Conservation (phyloP, 2,797 vertebrate genomes). For the Silurus lanzhouensis region DNA sequence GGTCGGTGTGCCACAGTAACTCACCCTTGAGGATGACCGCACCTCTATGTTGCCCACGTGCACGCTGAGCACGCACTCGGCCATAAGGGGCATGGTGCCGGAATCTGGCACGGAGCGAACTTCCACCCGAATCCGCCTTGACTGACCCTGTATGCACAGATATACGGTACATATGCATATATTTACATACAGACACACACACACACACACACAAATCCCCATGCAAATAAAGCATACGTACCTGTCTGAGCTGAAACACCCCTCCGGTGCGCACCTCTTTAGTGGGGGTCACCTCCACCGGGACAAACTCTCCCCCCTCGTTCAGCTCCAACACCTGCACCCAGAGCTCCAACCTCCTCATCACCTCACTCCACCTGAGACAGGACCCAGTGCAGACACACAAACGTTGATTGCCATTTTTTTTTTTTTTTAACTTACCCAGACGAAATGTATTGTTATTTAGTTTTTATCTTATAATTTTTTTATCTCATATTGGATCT, state of each 20-base stretch:
- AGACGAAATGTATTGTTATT: too few relatives aligned
- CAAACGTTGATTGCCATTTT: background rate
- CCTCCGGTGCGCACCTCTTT: constrained; percentile 87
- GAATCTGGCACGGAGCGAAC: constrained; percentile 94
- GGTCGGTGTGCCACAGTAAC: background rate
- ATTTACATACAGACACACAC: background rate
- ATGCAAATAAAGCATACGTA: background rate
- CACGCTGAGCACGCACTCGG: constrained; percentile 84
- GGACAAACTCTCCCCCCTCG: constrained; percentile 91
- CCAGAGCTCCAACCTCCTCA: constrained; percentile 91
- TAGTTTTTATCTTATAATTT: too few relatives aligned
- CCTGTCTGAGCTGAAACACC: constrained; percentile 93
- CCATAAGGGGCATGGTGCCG: constrained; percentile 91
- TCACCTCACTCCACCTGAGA: constrained; percentile 94
- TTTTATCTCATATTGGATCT: too few relatives aligned
- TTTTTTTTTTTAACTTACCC: too few relatives aligned
- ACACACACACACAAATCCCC: background rate
- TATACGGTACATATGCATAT: background rate
- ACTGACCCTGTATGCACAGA: constrained; percentile 83
- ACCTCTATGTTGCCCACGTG: constrained; percentile 89
- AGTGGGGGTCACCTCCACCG: constrained; percentile 88
- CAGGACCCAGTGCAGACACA: background rate
- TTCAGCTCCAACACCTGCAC: constrained; percentile 93
- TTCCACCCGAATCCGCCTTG: constrained; percentile 87
- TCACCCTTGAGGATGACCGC: constrained; percentile 75